Percentiles rank a stretch among this genome's conserved stretches.
Conservation (phyloP, 2,797 vertebrate genomes). For the Loriculus beryllinus region DNA sequence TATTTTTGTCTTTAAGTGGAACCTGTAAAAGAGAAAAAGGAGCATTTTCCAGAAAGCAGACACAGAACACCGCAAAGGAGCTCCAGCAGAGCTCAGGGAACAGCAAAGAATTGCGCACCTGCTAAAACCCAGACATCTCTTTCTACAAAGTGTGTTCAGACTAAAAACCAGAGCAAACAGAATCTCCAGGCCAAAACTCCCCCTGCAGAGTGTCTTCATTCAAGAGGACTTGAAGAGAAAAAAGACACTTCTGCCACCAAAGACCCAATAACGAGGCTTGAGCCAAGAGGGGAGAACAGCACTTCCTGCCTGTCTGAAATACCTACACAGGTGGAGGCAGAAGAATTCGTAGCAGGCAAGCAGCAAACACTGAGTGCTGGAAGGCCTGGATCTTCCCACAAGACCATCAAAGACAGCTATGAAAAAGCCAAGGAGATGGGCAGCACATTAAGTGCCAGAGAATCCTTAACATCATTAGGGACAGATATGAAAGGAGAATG, state of each 20-base stretch:
- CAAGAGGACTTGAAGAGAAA: not conserved
- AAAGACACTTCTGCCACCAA: not conserved
- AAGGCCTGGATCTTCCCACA: not conserved
- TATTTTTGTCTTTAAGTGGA: constrained; percentile 7
- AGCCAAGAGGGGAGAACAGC: not conserved
- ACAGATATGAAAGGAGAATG: constrained; percentile 22
- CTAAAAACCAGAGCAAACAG: not conserved
- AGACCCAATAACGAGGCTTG: not conserved
- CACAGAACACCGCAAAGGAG: not conserved
- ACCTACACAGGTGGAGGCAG: not conserved
- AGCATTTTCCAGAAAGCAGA: not conserved
- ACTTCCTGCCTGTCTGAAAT: not conserved
- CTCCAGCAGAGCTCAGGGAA: not conserved
- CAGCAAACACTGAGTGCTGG: not conserved
- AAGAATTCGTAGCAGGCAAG: not conserved
- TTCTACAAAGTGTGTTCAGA: not conserved
- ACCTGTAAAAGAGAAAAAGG: not conserved
- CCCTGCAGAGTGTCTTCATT: not conserved
- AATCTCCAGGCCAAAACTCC: not conserved
- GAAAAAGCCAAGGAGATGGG: not conserved
- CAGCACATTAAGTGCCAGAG: not conserved
- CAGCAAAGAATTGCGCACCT: not conserved
- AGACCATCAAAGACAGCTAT: not conserved
- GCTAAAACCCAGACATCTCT: not conserved
- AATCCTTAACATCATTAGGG: not conserved